Percentiles rank a stretch among this genome's conserved stretches.
These are phyloP conservation scores for Drosophila mercatorum DNA, from an alignment of 2,888 invertebrate species.

Conservation along the genomic window DNA sequence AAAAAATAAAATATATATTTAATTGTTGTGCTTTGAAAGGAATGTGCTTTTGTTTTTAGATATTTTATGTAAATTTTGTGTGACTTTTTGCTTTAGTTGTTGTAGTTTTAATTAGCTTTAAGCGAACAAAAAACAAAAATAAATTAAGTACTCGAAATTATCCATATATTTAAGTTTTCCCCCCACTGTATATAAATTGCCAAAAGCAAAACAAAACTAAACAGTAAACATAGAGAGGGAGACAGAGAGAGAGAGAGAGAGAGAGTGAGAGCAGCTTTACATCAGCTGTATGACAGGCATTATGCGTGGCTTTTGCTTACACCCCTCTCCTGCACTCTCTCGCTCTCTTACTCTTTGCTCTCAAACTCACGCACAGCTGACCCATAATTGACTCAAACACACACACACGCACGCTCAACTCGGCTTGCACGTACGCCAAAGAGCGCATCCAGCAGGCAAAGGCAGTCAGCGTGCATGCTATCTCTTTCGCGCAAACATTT, in stretches of 20 bases:
- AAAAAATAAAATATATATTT: conserved; percentile 36
- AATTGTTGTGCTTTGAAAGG: conserved; percentile 74
- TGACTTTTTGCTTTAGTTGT: conserved; percentile 66
- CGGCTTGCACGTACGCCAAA: conserved; percentile 52
- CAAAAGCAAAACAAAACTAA: conserved; percentile 27
- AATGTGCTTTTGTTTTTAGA: conserved; percentile 79
- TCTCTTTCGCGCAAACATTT: conserved; percentile 40
- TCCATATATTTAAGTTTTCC: not conserved
- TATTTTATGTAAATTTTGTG: conserved; percentile 75
- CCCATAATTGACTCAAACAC: conserved; percentile 69
- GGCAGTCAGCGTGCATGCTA: conserved; percentile 12
- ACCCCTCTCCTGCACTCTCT: not conserved
- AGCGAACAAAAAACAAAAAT: not conserved
- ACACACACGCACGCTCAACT: conserved; percentile 39
- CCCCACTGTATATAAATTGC: not conserved
- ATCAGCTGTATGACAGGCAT: conserved; percentile 53
- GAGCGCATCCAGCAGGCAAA: conserved; percentile 9
- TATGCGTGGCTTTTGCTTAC: conserved; percentile 15
- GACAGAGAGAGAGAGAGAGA: not conserved
- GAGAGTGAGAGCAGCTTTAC: conserved; percentile 6
- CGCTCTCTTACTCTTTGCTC: conserved; percentile 23
- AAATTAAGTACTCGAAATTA: not conserved
- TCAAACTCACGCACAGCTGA: conserved; percentile 72
- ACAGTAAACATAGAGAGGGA: conserved; percentile 9
- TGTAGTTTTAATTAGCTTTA: conserved; percentile 46